Evolutionary conservation across 2,888 invertebrate species (phyloP).

Genomic region (Acheta domesticus): DNA sequence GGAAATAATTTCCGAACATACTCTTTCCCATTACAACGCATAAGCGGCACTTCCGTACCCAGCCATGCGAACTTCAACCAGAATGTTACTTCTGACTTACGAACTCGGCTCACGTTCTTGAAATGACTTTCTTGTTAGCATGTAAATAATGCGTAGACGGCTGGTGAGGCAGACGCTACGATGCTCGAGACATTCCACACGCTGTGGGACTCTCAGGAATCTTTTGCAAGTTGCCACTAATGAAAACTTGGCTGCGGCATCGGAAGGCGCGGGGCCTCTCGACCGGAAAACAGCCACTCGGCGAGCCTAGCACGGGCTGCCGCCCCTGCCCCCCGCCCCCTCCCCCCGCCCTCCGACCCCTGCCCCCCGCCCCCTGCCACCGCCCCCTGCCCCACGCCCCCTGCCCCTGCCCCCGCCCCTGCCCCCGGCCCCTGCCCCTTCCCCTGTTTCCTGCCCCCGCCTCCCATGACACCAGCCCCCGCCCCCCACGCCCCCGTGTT

Average conservation of each 20-base stretch:
- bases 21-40: not conserved
- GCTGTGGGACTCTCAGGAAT: conserved; percentile 1
- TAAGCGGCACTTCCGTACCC: not conserved
- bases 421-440: no score
- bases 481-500: no score
- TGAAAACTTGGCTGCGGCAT: not conserved
- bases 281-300: not conserved
- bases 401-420: no score
- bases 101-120: not conserved
- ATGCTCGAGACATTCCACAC: not conserved
- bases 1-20: not conserved
- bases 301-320: not conserved
- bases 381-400: no score
- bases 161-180: not conserved
- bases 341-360: no score
- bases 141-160: conserved; percentile 9
- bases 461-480: no score
- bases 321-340: no score
- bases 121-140: conserved; percentile 18
- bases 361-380: no score
- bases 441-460: no score
- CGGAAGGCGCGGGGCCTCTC: not conserved
- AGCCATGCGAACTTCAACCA: not conserved
- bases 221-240: conserved; percentile 9
- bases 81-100: not conserved